Conservation (phyloP, 2,888 invertebrate species). For the Parnassius mnemosyne region DNA sequence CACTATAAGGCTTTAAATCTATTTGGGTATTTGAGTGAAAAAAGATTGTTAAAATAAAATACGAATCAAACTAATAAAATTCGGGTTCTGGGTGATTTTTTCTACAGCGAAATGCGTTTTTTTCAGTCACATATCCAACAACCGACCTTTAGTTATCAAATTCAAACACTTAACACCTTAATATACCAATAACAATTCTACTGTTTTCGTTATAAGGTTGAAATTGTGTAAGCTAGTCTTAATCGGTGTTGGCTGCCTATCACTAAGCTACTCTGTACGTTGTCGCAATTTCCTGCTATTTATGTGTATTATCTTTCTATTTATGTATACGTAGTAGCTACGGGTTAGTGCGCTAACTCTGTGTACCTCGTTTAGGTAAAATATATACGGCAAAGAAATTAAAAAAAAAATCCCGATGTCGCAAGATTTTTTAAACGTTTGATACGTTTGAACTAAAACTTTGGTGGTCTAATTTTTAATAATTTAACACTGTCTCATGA, state of each 20-base stretch:
- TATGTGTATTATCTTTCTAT: conserved; percentile 29
- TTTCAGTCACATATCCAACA: too few relatives aligned
- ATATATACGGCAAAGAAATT: too few relatives aligned
- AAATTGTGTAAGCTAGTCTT: conserved; percentile 9
- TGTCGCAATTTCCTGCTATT: conserved; percentile 8
- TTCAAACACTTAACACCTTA: background rate
- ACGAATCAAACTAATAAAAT: too few relatives aligned
- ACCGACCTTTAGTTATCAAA: background rate
- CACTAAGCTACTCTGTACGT: conserved; percentile 29
- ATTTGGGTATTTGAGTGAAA: too few relatives aligned
- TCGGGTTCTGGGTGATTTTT: too few relatives aligned
- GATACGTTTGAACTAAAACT: too few relatives aligned
- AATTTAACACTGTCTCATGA: background rate
- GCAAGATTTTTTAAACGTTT: too few relatives aligned
- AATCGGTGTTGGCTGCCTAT: conserved; percentile 45
- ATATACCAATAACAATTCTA: conserved; percentile 1
- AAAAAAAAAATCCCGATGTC: too few relatives aligned
- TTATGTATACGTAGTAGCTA: conserved; percentile 1
- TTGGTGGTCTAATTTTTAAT: too few relatives aligned
- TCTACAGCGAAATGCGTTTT: too few relatives aligned
- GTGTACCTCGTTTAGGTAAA: background rate
- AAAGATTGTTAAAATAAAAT: too few relatives aligned
- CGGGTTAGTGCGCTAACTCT: background rate
- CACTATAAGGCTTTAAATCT: too few relatives aligned
- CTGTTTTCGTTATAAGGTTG: conserved; percentile 1